Evolutionary conservation across 2,888 invertebrate genomes (phyloP).

Genomic region (Automeris io): DNA sequence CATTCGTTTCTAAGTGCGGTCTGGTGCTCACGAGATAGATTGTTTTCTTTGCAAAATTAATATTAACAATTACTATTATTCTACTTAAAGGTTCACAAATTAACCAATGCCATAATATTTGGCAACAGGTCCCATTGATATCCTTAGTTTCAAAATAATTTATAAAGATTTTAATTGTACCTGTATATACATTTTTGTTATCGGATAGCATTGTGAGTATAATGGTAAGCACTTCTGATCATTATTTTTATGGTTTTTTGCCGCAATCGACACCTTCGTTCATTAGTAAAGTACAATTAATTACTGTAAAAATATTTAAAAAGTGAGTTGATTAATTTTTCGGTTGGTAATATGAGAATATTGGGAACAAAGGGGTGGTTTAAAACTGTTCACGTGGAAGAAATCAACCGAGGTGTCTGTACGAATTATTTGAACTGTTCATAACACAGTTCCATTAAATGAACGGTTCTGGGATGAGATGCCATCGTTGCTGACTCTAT

Average conservation of each 20-base stretch:
- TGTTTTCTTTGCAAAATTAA: neutral
- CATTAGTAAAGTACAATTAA: conserved; percentile 60
- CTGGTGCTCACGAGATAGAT: neutral
- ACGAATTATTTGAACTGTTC: conserved; percentile 9
- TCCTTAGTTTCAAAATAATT: no score
- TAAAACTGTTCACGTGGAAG: conserved; percentile 22
- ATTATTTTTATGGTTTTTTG: conserved; percentile 54
- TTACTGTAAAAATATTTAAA: conserved; percentile 52
- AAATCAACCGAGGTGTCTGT: conserved; percentile 16
- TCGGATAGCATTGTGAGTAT: conserved; percentile 37
- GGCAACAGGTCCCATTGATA: no score
- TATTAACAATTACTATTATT: no score
- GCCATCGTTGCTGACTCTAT: conserved; percentile 43
- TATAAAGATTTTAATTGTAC: no score
- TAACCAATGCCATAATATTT: no score
- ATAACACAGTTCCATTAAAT: conserved; percentile 27
- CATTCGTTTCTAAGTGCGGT: neutral
- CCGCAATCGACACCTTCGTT: conserved; percentile 61
- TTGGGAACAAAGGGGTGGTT: conserved; percentile 55
- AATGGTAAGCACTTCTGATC: conserved; percentile 39
- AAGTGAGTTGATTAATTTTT: conserved; percentile 57
- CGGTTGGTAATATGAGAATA: conserved; percentile 59
- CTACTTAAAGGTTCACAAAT: no score
- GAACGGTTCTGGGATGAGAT: conserved; percentile 22
- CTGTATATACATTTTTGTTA: conserved; percentile 36